Evolutionary conservation across 2,113 vertebrate genomes (phyloP).

Genomic region (Psammodynastes pulverulentus): DNA sequence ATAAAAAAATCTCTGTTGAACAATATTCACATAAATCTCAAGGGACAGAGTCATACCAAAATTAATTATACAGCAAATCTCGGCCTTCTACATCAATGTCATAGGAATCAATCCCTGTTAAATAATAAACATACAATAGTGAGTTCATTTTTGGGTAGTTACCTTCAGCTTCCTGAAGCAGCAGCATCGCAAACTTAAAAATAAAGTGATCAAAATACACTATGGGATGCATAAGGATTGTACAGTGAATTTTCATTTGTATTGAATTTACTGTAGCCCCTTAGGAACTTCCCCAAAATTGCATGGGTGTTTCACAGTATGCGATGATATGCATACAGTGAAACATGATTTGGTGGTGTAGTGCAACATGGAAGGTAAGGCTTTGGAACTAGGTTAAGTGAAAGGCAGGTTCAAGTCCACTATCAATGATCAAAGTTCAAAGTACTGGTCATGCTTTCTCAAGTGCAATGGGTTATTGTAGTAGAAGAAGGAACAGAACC

Average conservation of each 20-base stretch:
- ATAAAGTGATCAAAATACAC: constrained; percentile 30
- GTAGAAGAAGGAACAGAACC: not conserved
- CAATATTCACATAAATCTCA: not conserved
- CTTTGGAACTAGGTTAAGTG: not conserved
- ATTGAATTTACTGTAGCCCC: not conserved
- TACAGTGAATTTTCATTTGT: not conserved
- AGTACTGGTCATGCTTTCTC: not conserved
- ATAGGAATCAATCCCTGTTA: not conserved
- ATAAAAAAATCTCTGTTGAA: not conserved
- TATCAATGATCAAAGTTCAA: not conserved
- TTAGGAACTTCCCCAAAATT: not conserved
- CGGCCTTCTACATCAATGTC: not conserved
- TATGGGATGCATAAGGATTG: constrained; percentile 4
- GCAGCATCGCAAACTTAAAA: not conserved
- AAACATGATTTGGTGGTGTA: not conserved
- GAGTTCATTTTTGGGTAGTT: not conserved
- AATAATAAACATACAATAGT: not conserved
- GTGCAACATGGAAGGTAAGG: not conserved
- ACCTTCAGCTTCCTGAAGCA: not conserved
- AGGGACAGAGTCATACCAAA: not conserved
- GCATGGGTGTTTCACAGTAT: not conserved
- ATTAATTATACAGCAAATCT: not conserved
- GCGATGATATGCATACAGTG: not conserved
- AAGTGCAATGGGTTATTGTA: not conserved
- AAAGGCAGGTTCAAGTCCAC: not conserved